A percentile compares a stretch with the other conserved stretches of the same genome.
These are phyloP conservation scores for Theropithecus gelada DNA, from an alignment of 2,113 vertebrate genomes.

Conservation along the genomic window DNA sequence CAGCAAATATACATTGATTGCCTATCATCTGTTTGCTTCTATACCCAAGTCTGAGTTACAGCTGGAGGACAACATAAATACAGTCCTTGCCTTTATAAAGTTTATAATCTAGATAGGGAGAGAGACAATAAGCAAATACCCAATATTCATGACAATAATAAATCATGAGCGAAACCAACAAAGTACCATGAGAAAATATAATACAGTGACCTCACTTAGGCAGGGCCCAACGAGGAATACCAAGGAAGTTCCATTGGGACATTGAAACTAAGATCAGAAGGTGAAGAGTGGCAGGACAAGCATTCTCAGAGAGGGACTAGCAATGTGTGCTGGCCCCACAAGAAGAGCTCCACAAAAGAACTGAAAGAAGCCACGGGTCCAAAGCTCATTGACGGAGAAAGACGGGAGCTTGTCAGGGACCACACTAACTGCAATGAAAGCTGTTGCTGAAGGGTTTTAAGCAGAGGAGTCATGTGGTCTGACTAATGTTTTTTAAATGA, in stretches of 20 bases:
- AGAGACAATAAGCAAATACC: background rate
- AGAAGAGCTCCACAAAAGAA: background rate
- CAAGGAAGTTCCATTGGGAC: background rate
- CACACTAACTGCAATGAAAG: background rate
- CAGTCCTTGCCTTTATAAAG: background rate
- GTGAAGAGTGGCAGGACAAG: background rate
- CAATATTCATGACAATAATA: background rate
- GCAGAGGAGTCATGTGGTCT: background rate
- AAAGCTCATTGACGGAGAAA: background rate
- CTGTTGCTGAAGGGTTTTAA: background rate
- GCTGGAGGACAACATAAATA: background rate
- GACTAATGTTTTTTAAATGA: background rate
- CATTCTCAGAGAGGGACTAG: background rate
- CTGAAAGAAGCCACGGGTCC: background rate
- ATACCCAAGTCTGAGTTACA: background rate
- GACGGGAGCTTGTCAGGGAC: background rate
- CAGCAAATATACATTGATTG: background rate
- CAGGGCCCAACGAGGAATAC: background rate
- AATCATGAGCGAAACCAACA: background rate
- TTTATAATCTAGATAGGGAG: background rate
- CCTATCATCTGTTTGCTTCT: background rate
- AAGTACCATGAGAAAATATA: background rate
- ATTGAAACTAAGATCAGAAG: background rate
- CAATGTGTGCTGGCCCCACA: fast-evolving
- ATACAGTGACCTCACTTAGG: background rate